These are phyloP conservation scores for Psylliodes chrysocephalus DNA, from an alignment of 2,888 invertebrate species.

Conservation along the genomic window DNA sequence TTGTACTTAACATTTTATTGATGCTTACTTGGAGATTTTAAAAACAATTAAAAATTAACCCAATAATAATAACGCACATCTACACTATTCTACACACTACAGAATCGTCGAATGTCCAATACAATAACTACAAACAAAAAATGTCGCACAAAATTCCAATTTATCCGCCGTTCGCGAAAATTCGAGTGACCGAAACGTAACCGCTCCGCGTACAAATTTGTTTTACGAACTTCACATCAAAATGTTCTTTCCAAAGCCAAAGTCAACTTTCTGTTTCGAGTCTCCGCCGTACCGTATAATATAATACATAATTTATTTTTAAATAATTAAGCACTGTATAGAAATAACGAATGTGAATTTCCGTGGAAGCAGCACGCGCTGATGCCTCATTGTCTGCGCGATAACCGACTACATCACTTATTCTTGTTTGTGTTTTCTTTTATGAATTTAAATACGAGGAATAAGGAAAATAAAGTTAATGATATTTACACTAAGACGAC, in stretches of 20 bases:
- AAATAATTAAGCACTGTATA: conserved; percentile 15
- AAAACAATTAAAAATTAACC: too few relatives aligned
- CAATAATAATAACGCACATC: too few relatives aligned
- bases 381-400: conserved; percentile 16
- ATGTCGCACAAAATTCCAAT: too few relatives aligned
- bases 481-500: too few relatives aligned
- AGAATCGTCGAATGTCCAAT: too few relatives aligned
- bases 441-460: background rate
- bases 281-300: background rate
- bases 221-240: background rate
- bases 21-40: too few relatives aligned
- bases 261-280: conserved; percentile 21
- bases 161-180: conserved; percentile 1
- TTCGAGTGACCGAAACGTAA: background rate
- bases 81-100: too few relatives aligned
- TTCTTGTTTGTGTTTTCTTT: background rate
- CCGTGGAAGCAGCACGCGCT: conserved; percentile 11
- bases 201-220: background rate
- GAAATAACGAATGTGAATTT: conserved; percentile 11
- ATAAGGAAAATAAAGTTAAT: background rate
- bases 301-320: conserved; percentile 19
- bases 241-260: conserved; percentile 1
- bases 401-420: background rate
- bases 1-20: too few relatives aligned
- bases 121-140: too few relatives aligned